These are phyloP conservation scores for Rhea americana DNA, from an alignment of 2,113 vertebrate genomes.

Conservation along the genomic window DNA sequence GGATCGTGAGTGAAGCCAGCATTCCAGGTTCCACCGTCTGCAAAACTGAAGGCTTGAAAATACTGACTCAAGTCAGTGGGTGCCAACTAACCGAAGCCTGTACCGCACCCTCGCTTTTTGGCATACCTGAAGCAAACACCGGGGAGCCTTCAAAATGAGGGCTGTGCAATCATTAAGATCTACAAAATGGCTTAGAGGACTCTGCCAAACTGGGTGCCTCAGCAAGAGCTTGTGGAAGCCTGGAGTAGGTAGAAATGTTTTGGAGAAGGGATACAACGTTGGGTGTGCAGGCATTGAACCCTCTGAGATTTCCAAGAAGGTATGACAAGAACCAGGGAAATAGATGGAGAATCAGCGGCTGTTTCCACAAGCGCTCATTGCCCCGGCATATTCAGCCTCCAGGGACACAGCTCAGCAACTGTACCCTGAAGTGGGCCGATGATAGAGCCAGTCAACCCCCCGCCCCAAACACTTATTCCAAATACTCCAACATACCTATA, in stretches of 20 bases:
- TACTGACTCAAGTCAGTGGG: slow-evolving; percentile 53
- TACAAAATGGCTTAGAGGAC: slow-evolving; percentile 28
- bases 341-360: neutral
- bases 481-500: neutral
- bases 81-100: slow-evolving; percentile 9
- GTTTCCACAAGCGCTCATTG: neutral
- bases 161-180: slow-evolving; percentile 18
- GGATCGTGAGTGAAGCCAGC: neutral
- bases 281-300: neutral
- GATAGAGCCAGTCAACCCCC: rapidly evolving
- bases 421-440: neutral
- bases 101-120: slow-evolving; percentile 44
- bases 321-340: neutral
- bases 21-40: slow-evolving; percentile 9
- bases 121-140: slow-evolving; percentile 21
- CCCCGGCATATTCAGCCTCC: neutral
- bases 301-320: rapidly evolving
- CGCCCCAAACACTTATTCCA: neutral
- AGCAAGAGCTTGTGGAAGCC: neutral
- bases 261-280: neutral
- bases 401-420: neutral
- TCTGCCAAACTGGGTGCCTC: neutral
- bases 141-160: slow-evolving; percentile 46
- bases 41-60: slow-evolving; percentile 42
- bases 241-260: neutral